Percentiles rank a stretch among this genome's conserved stretches.
Evolutionary conservation across 2,888 invertebrate genomes (phyloP).

Genomic region (Corythucha ciliata): DNA sequence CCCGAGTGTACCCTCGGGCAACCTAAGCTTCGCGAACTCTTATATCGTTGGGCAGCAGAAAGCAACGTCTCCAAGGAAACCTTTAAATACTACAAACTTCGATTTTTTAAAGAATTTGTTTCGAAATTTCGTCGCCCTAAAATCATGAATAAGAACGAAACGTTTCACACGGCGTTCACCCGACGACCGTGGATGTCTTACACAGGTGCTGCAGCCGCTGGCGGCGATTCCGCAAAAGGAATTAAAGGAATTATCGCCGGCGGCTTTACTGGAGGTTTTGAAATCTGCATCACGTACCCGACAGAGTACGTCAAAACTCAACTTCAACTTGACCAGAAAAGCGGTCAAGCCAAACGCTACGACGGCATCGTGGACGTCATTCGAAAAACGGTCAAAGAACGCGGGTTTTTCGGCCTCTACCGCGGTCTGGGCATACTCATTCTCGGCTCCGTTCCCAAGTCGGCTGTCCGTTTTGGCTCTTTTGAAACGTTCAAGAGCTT

Average conservation of each 20-base stretch:
- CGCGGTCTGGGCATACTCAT: conserved; percentile 88
- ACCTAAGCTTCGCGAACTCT: too few species aligned
- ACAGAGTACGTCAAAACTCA: conserved; percentile 99
- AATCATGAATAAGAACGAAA: too few species aligned
- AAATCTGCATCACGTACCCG: conserved; percentile 97
- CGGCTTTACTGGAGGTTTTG: conserved; percentile 94
- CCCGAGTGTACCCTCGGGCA: too few species aligned
- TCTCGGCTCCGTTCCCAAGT: conserved; percentile 97
- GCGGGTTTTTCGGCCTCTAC: conserved; percentile 87
- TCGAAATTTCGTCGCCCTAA: too few species aligned
- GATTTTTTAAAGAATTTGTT: too few species aligned
- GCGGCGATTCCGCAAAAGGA: conserved; percentile 49
- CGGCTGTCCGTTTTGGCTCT: conserved; percentile 91
- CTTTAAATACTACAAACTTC: too few species aligned
- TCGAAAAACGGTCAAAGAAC: conserved; percentile 77
- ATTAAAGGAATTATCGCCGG: conserved; percentile 88
- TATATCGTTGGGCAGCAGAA: too few species aligned
- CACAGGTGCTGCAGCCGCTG: conserved; percentile 57
- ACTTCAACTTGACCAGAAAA: conserved; percentile 90
- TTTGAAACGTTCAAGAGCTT: conserved; percentile 83
- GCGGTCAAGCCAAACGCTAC: conserved; percentile 57
- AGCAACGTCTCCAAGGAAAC: too few species aligned
- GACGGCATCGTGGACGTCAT: conserved; percentile 81
- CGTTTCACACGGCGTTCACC: too few species aligned
- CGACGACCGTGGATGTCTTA: conserved; percentile 73